phyloP scores from a whole-genome alignment of 2,797 vertebrate species.

The Chaetophractus vellerosus region DNA sequence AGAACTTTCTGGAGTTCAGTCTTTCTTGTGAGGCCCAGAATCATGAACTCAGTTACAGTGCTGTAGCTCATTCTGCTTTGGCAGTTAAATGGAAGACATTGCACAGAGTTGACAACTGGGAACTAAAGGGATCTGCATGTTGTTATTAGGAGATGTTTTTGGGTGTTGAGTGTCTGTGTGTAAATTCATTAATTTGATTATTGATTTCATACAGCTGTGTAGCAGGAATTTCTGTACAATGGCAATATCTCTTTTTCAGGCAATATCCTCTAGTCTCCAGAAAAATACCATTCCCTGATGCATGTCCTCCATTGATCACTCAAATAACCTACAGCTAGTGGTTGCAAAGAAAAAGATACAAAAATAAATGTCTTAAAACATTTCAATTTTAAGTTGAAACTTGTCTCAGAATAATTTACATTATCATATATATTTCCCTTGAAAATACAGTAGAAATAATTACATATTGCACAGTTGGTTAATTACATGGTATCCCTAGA shows the following conservation, averaged over 20 bases:
- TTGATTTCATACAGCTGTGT: neutral
- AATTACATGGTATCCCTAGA: neutral
- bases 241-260: neutral
- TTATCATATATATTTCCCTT: neutral
- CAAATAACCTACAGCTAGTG: neutral
- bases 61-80: conserved; percentile 69
- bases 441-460: neutral
- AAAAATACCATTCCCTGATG: neutral
- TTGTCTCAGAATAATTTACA: neutral
- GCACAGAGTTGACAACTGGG: no score
- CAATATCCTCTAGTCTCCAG: neutral
- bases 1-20: conserved; percentile 59
- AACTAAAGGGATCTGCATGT: neutral
- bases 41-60: conserved; percentile 68
- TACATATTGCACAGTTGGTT: neutral
- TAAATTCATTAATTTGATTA: neutral
- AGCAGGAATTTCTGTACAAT: neutral
- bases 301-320: neutral
- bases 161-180: no score
- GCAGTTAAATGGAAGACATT: neutral
- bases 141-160: neutral
- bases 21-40: conserved; percentile 71
- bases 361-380: neutral
- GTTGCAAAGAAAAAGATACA: neutral
- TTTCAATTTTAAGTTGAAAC: neutral